These are phyloP conservation scores for Ophraella communa DNA, from an alignment of 2,888 invertebrate species.

Conservation along the genomic window DNA sequence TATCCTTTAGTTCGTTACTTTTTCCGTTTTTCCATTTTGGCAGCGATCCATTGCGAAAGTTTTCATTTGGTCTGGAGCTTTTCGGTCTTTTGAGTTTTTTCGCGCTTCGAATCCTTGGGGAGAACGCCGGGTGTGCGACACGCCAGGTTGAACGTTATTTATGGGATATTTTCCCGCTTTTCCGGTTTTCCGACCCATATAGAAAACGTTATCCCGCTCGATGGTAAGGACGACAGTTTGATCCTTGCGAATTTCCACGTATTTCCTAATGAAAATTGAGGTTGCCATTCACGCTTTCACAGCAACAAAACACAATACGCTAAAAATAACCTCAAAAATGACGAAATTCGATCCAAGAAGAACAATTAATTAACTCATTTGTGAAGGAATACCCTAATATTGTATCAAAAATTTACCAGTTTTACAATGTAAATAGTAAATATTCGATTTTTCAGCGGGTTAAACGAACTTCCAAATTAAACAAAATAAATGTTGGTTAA, in stretches of 20 bases:
- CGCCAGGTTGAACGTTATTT: constrained; percentile 61
- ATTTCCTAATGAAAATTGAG: constrained; percentile 25
- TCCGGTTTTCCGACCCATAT: constrained; percentile 47
- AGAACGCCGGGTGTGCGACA: constrained; percentile 47
- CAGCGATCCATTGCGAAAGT: constrained; percentile 38
- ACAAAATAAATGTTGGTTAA: background rate
- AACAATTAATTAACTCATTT: no score
- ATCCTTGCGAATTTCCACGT: constrained; percentile 18
- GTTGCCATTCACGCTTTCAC: constrained; percentile 7
- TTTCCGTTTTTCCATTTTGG: constrained; percentile 21
- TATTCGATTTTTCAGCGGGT: no score
- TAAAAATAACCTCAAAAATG: no score
- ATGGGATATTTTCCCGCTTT: constrained; percentile 57
- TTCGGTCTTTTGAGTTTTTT: constrained; percentile 42
- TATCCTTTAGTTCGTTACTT: constrained; percentile 24
- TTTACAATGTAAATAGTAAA: no score
- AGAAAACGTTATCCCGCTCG: constrained; percentile 51
- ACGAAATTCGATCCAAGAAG: no score
- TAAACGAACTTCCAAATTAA: background rate
- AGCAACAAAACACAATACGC: background rate
- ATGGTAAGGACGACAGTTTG: constrained; percentile 47
- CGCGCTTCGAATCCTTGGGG: constrained; percentile 42
- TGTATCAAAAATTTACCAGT: no score
- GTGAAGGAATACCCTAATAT: no score
- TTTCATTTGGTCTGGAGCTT: constrained; percentile 41